phyloP scores from a whole-genome alignment of 2,113 vertebrate genomes.

The Microtus richardsoni region DNA sequence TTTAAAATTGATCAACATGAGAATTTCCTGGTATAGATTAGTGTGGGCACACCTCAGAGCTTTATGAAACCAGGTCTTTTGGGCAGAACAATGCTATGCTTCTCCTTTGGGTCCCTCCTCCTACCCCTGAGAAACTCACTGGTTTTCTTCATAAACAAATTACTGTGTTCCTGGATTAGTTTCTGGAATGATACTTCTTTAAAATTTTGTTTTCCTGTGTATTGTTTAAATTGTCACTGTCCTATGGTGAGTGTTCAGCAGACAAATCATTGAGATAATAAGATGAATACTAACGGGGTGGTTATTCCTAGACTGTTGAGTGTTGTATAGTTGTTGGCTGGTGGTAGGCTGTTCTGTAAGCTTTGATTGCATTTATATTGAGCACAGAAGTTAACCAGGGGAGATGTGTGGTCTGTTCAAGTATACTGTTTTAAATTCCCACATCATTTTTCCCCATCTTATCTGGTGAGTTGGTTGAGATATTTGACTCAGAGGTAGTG shows the following conservation, averaged over 20 bases:
- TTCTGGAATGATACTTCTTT: background rate
- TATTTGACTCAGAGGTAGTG: background rate
- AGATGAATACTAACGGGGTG: background rate
- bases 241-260: background rate
- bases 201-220: background rate
- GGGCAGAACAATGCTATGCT: background rate
- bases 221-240: conserved; percentile 25
- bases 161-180: background rate
- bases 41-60: background rate
- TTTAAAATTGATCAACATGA: background rate
- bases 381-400: background rate
- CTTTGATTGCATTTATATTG: conserved; percentile 1
- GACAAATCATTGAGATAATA: background rate
- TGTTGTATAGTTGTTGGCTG: background rate
- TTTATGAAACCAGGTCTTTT: conserved; percentile 28
- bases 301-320: background rate
- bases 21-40: conserved; percentile 19
- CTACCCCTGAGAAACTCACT: background rate
- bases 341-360: background rate
- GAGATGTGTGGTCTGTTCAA: background rate
- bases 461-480: conserved; percentile 16
- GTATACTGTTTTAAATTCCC: conserved; percentile 2
- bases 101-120: background rate
- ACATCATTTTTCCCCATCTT: background rate
- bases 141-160: background rate